phyloP scores from a whole-genome alignment of 2,113 vertebrate genomes.

The Epinephelus fuscoguttatus region DNA sequence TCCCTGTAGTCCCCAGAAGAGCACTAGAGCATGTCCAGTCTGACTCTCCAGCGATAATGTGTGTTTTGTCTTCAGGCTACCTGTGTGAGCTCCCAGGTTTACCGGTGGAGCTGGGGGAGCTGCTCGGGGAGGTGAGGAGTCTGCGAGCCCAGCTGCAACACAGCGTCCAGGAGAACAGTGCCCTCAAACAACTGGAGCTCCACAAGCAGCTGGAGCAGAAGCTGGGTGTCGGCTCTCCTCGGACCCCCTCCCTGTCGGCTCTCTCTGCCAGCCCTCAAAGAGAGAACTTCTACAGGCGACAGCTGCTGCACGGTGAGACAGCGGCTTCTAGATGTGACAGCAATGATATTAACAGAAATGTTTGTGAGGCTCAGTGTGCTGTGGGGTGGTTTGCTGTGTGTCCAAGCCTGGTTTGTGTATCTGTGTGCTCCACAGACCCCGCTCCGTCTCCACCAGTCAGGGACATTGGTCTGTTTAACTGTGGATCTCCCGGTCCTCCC shows the following conservation, averaged over 20 bases:
- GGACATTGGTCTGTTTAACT: conserved; percentile 89
- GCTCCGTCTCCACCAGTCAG: conserved; percentile 92
- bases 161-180: conserved; percentile 88
- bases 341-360: background rate
- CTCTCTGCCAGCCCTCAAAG: conserved; percentile 78
- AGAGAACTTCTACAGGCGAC: conserved; percentile 78
- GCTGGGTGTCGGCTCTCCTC: conserved; percentile 63
- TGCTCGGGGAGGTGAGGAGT: conserved; percentile 87
- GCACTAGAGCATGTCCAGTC: background rate
- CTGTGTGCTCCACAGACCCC: conserved; percentile 84
- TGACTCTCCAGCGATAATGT: background rate
- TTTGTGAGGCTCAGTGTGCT: conserved; percentile 25
- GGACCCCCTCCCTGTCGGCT: conserved; percentile 74
- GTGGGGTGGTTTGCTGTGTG: conserved; percentile 52
- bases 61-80: conserved; percentile 52
- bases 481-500: conserved; percentile 74
- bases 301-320: conserved; percentile 83
- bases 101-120: conserved; percentile 82
- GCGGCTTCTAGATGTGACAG: background rate
- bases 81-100: conserved; percentile 75
- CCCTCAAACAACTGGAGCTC: conserved; percentile 85
- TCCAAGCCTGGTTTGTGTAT: conserved; percentile 67
- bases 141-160: conserved; percentile 87
- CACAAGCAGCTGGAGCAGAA: conserved; percentile 87
- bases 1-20: background rate